phyloP scores from a whole-genome alignment of 2,113 vertebrate genomes.

The Benitochromis conjunctus region DNA sequence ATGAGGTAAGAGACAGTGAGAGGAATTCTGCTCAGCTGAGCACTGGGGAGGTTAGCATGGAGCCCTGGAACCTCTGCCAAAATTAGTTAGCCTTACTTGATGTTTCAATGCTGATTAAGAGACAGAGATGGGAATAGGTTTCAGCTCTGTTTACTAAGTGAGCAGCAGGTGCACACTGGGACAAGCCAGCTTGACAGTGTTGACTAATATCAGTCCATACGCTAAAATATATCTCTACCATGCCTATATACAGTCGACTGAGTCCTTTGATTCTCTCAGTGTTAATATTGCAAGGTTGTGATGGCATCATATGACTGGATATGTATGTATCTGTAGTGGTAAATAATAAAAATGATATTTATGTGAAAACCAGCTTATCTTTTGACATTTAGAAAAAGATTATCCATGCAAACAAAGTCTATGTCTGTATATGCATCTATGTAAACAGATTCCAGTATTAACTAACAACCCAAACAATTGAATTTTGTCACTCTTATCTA shows the following conservation, averaged over 20 bases:
- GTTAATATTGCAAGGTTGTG: not conserved
- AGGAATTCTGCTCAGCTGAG: slow-evolving; percentile 47
- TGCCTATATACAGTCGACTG: not conserved
- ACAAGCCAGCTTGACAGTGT: slow-evolving; percentile 36
- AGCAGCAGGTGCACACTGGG: slow-evolving; percentile 42
- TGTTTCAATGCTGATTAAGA: slow-evolving; percentile 65
- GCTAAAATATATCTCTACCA: not conserved
- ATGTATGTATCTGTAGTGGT: not conserved
- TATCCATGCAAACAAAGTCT: not conserved
- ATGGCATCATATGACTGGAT: not conserved
- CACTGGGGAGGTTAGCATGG: slow-evolving; percentile 48
- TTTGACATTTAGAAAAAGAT: not conserved
- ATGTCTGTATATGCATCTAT: not conserved
- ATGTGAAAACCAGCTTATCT: not conserved
- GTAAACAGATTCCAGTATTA: not conserved
- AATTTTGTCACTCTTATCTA: not conserved
- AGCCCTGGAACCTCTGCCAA: slow-evolving; percentile 50
- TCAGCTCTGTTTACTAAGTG: slow-evolving; percentile 45
- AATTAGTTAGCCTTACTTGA: slow-evolving; percentile 62
- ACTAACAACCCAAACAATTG: not conserved
- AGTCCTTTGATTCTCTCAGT: not conserved
- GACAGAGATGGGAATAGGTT: slow-evolving; percentile 54
- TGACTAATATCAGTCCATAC: slow-evolving; percentile 10
- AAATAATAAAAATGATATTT: not conserved
- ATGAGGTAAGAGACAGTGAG: not conserved